Conservation (phyloP, 2,888 invertebrate species). For the Kuschelorhynchus macadamiae region DNA sequence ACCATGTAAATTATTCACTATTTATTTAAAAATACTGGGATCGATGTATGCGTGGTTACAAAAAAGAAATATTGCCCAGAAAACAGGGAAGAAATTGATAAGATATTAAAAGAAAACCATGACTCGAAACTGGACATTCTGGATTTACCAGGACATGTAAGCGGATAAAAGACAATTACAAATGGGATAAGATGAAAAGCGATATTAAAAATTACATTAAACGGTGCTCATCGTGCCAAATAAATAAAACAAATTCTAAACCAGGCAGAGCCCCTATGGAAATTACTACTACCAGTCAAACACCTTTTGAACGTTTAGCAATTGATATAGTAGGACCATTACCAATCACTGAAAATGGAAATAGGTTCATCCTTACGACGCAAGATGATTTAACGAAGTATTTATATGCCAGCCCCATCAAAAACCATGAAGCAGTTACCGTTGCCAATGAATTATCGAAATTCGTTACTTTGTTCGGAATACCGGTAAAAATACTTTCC, state of each 20-base stretch:
- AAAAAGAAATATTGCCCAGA: no score
- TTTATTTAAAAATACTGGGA: neutral
- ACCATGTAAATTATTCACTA: neutral
- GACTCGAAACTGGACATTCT: constrained; percentile 6
- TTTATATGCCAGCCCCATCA: constrained; percentile 9
- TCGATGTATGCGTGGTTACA: no score
- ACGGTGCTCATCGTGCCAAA: constrained; percentile 52
- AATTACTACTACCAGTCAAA: neutral
- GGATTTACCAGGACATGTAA: constrained; percentile 26
- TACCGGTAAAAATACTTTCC: constrained; percentile 60
- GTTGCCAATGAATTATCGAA: constrained; percentile 58
- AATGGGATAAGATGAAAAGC: constrained; percentile 45
- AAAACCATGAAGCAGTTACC: constrained; percentile 58
- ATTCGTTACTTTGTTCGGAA: constrained; percentile 60
- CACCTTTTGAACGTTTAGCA: constrained; percentile 51
- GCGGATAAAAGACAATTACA: constrained; percentile 49
- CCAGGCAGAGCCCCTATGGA: neutral
- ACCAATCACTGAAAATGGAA: constrained; percentile 54
- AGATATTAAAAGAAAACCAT: neutral
- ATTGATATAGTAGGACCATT: constrained; percentile 36
- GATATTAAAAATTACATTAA: constrained; percentile 39
- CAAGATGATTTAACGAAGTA: constrained; percentile 39
- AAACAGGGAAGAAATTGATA: neutral
- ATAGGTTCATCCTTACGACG: constrained; percentile 45
- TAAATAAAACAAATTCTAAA: constrained; percentile 49